These are phyloP conservation scores for Sebastes iracundus DNA, from an alignment of 2,797 vertebrate species.

Conservation along the genomic window DNA sequence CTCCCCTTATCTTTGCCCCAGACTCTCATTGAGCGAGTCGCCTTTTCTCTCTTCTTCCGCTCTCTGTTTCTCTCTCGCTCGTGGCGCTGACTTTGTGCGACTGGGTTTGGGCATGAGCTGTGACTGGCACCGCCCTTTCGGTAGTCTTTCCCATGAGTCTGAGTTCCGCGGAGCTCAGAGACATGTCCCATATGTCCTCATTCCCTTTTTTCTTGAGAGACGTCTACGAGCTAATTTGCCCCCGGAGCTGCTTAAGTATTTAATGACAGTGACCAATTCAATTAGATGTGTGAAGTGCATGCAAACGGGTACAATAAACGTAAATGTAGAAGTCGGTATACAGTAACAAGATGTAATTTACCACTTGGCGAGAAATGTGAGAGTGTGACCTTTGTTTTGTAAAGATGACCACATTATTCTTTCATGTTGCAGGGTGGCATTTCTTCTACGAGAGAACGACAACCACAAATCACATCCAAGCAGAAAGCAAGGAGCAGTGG, in stretches of 20 bases:
- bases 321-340: neutral
- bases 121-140: slow-evolving; percentile 31
- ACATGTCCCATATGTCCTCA: slow-evolving; percentile 57
- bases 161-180: slow-evolving; percentile 27
- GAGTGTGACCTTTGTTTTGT: slow-evolving; percentile 41
- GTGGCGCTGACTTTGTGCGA: slow-evolving; percentile 57
- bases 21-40: slow-evolving; percentile 71
- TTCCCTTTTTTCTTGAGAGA: slow-evolving; percentile 44
- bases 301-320: slow-evolving; percentile 7
- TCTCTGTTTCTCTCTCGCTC: slow-evolving; percentile 22
- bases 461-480: neutral
- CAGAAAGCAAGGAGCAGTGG: neutral
- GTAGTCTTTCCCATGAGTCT: slow-evolving; percentile 44
- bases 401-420: slow-evolving; percentile 12
- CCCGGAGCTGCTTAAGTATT: slow-evolving; percentile 54
- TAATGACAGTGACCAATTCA: slow-evolving; percentile 56
- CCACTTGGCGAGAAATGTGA: neutral
- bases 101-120: slow-evolving; percentile 16
- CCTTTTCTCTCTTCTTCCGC: slow-evolving; percentile 36
- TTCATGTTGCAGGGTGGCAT: neutral
- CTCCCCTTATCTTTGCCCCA: slow-evolving; percentile 78
- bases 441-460: neutral
- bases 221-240: slow-evolving; percentile 45
- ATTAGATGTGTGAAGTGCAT: slow-evolving; percentile 51
- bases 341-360: neutral